Conservation (phyloP, 2,797 vertebrate genomes). For the Protosalanx chinensis region DNA sequence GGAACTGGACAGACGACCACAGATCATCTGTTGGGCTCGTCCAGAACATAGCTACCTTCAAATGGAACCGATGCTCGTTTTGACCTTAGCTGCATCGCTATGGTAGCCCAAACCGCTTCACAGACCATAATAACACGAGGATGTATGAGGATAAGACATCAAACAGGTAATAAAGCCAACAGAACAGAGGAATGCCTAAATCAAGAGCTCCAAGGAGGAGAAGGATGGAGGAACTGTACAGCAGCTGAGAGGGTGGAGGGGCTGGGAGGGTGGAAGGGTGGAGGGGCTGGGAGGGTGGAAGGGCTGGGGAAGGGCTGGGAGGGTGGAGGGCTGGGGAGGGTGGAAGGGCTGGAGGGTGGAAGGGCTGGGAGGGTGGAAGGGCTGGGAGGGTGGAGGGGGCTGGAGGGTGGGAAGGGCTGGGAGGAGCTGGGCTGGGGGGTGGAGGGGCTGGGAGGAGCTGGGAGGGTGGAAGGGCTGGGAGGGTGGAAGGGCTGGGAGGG, state of each 20-base stretch:
- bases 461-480: too few species aligned
- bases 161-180: constrained; percentile 54
- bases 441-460: too few species aligned
- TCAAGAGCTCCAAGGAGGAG: constrained; percentile 69
- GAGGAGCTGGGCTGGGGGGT: not conserved
- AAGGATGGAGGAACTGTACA: constrained; percentile 70
- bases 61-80: constrained; percentile 59
- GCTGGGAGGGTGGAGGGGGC: too few species aligned
- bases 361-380: too few species aligned
- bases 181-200: constrained; percentile 75
- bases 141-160: constrained; percentile 59
- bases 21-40: constrained; percentile 59
- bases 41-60: constrained; percentile 72
- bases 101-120: constrained; percentile 60
- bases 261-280: too few species aligned
- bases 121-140: constrained; percentile 65
- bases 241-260: not conserved
- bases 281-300: too few species aligned
- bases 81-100: constrained; percentile 69
- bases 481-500: not conserved
- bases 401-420: too few species aligned
- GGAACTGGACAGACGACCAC: too few species aligned
- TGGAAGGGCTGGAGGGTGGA: too few species aligned
- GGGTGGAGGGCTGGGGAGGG: too few species aligned
- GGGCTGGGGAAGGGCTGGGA: too few species aligned